Evolutionary conservation across 2,888 invertebrate species (phyloP).

Genomic region (Lutraria lutraria): DNA sequence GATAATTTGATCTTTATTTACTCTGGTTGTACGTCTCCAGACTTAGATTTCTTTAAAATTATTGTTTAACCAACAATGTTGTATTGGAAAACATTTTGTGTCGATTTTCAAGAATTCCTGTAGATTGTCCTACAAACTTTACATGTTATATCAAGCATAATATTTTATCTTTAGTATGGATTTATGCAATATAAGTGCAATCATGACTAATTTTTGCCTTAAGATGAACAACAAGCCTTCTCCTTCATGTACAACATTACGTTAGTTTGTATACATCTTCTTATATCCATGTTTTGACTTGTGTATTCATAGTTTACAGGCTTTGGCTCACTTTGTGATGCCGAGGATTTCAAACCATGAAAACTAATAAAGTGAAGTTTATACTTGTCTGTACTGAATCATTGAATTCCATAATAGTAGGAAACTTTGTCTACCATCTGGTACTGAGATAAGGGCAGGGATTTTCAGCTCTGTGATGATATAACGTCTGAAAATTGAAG

Average conservation of each 20-base stretch:
- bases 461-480: no score
- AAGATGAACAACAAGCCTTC: background rate
- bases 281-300: background rate
- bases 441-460: no score
- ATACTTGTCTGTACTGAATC: background rate
- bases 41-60: no score
- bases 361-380: background rate
- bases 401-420: background rate
- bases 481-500: no score
- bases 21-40: background rate
- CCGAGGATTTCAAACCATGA: background rate
- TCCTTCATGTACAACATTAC: background rate
- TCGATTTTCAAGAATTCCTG: constrained; percentile 32
- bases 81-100: constrained; percentile 5
- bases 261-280: background rate
- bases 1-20: background rate
- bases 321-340: background rate
- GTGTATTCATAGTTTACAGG: background rate
- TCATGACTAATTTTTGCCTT: constrained; percentile 6
- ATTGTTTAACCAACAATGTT: background rate
- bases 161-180: background rate
- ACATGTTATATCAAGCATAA: background rate
- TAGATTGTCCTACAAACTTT: constrained; percentile 22
- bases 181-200: constrained; percentile 22
- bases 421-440: background rate